Base-by-base conservation (phyloP, 2,888 invertebrate species). In the Limnephilus marmoratus region DNA sequence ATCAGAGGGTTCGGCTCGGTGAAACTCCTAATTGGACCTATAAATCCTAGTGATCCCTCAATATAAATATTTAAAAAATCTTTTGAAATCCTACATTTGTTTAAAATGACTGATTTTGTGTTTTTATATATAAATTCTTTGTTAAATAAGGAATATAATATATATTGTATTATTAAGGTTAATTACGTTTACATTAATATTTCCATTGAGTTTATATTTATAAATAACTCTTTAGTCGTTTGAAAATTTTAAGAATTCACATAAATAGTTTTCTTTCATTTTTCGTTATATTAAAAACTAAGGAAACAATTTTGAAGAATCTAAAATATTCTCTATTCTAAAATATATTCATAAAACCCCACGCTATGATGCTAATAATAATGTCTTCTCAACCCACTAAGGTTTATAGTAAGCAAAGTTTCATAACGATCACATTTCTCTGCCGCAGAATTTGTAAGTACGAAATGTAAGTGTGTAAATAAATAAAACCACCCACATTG, bases 401-500 rank as follows among this genome's bases (percentile, higher is more conserved):
- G 24, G 15, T 24, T 83, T 34, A 24, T 37, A 37, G 37, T 24
- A 37, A 37, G 41, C 37, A 37, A 41, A 37, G 24, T 37, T 41
- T 83, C 83, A 41, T 37, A 83, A 83, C 83, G 83, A 83, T 83
- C 83, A 83, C 83, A 83, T 83, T 83, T 83, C 83, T 83, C 83
- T 37, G 24, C 83, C 83, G 24, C 83, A 83, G 37, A 83, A 83
- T 41, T 34, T 41, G 37, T 34, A 34, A 34, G 83, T 37, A 68
- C 24, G 24, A 68, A 68, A 68, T n/a, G 68, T 24, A 68, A 68
- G 68, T 68, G 34, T 83, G 24, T 34, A 24, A 9, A 41, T 83
- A 83, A 83, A 83, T 83, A 83, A 83, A 83, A 83, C 37, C 83
- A 41, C 83, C 83, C 83, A 83, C 83, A 83, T 83, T 83, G 49